Evolutionary conservation across 2,888 invertebrate genomes (phyloP).

Genomic region (Ecliptopera silaceata): DNA sequence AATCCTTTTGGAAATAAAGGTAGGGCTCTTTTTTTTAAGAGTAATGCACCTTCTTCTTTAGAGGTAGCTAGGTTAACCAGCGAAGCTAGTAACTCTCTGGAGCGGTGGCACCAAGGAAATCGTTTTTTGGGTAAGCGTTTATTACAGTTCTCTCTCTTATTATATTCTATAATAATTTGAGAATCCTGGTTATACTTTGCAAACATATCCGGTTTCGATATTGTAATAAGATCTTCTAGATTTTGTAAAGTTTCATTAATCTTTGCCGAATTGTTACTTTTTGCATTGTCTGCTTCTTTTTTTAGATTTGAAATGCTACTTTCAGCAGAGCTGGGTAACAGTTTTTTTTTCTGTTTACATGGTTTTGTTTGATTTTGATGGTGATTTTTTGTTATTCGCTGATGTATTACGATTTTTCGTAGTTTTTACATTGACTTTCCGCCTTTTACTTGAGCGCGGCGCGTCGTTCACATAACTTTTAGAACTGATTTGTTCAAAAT

Average conservation of each 20-base stretch:
- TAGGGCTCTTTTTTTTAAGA: conserved; percentile 83
- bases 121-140: conserved; percentile 86
- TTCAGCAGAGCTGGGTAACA: too few species aligned
- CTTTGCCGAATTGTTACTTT: not conserved
- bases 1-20: conserved; percentile 87
- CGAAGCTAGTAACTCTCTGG: conserved; percentile 38
- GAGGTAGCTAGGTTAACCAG: conserved; percentile 35
- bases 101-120: conserved; percentile 86
- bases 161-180: conserved; percentile 85
- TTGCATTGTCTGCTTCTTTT: too few species aligned
- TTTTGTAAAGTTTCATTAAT: conserved; percentile 60
- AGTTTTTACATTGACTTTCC: not conserved
- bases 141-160: conserved; percentile 68
- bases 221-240: conserved; percentile 87
- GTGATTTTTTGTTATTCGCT: too few species aligned
- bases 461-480: too few species aligned
- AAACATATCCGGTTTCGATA: conserved; percentile 88
- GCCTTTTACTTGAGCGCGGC: too few species aligned
- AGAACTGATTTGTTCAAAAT: too few species aligned
- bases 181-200: conserved; percentile 88
- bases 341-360: too few species aligned
- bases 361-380: too few species aligned
- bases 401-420: not conserved
- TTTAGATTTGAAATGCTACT: too few species aligned
- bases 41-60: conserved; percentile 62